These are phyloP conservation scores for Agelas oroides DNA, from an alignment of 37 sponge, comb jelly and placozoan species.

Conservation along the genomic window DNA sequence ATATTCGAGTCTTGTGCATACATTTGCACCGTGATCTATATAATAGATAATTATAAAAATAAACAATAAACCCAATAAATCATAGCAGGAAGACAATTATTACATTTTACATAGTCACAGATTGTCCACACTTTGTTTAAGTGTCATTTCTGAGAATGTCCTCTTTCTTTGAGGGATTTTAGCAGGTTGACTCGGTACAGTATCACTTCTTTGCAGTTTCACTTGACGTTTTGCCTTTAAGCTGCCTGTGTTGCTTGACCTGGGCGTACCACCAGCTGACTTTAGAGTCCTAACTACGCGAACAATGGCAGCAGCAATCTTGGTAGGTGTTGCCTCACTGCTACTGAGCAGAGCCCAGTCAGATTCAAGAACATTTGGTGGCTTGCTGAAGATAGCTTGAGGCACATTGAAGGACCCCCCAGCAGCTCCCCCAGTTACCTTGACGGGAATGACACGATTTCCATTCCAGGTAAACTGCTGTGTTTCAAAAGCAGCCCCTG, in stretches of 20 bases:
- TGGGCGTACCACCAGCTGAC: too few species aligned
- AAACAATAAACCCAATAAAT: too few species aligned
- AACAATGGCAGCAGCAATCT: slow-evolving; percentile 60
- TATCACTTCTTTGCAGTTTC: too few species aligned
- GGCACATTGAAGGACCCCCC: slow-evolving; percentile 78
- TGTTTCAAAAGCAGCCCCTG: slow-evolving; percentile 89
- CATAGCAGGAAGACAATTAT: too few species aligned
- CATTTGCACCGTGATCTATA: too few species aligned
- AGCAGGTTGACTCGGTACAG: neutral
- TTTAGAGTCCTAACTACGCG: slow-evolving; percentile 39
- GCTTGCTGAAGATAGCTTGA: slow-evolving; percentile 45
- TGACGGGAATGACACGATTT: slow-evolving; percentile 71
- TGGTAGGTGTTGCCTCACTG: slow-evolving; percentile 33
- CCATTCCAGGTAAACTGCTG: slow-evolving; percentile 91
- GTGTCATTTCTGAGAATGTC: neutral
- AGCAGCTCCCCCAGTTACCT: slow-evolving; percentile 89
- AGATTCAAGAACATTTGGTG: slow-evolving; percentile 56
- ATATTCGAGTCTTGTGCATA: too few species aligned
- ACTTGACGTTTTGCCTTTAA: too few species aligned
- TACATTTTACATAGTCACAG: too few species aligned
- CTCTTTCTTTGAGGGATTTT: neutral
- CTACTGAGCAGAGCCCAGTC: slow-evolving; percentile 77
- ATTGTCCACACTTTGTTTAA: too few species aligned
- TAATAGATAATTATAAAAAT: too few species aligned
- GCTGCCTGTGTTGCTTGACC: too few species aligned